Evolutionary conservation across 2,113 vertebrate species (phyloP), one percentile per base, ranked within the genome.

Genomic region (Clarias gariepinus): DNA sequence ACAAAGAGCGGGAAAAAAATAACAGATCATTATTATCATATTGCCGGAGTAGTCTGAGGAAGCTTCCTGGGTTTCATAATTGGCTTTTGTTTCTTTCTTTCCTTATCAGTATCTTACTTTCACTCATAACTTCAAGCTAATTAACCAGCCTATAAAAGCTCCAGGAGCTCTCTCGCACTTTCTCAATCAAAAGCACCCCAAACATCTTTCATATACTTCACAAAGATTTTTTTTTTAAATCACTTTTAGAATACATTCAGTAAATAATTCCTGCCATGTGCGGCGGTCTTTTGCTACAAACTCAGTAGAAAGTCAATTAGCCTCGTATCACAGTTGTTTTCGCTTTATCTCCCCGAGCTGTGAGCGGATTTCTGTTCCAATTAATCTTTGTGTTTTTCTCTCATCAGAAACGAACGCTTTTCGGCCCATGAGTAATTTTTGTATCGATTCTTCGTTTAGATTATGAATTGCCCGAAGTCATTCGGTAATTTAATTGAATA

Each of bases 51-150:
- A 28, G 83, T 88, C 53, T 41, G 83, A 87, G 87, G 83, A 87
- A 87, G 90, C 89, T 87, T 57, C 53, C 86, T 87, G 85, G 84
- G 88, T 58, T 87, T 74, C 81, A 82, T 93, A 92, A 94, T 93
- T 92, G 91, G 88, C 90, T 92, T 91, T 87, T 93, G 93, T 94
- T 94, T 93, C 91, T 93, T 92, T 88, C 86, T 89, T 77, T 91
- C 87, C 88, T 93, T 94, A 94, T 94, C 93, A 77, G 86, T 81
- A 90, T 92, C 92, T 94, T 93, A 89, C 93, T 92, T 94, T 93
- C 93, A 93, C 89, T 90, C 92, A 91, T 92, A 93, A 93, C 91
- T 93, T 88, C 89, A 89, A 93, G 90, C 89, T 93, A 92, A 95
- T 95, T 94, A 94, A 94, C 93, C 91, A 91, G 89, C 83, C 86